Evolutionary conservation across 1,140 invertebrate genomes (phyloP).

Genomic region (Dendroctonus ponderosae): DNA sequence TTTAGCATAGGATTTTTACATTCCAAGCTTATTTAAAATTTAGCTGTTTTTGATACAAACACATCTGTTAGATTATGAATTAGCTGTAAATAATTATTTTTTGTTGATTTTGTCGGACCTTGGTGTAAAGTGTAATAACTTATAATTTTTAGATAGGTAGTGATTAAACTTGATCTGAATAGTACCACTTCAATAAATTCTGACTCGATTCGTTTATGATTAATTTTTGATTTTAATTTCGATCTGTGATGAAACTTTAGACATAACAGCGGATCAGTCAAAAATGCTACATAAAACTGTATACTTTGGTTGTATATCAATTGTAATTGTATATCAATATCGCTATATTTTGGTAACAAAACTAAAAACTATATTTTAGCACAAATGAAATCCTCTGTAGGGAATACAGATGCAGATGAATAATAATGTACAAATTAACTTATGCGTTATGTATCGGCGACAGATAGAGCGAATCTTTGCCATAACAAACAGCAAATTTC

Average conservation of each 20-base stretch:
- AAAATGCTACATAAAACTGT: conserved; percentile 43
- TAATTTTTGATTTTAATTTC: conserved; percentile 31
- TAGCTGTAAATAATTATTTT: conserved; percentile 25
- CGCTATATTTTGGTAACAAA: conserved; percentile 47
- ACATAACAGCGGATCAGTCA: conserved; percentile 43
- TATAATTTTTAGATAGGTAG: conserved; percentile 24
- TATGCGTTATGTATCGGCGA: conserved; percentile 28
- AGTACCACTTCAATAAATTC: background rate
- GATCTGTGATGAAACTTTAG: conserved; percentile 38
- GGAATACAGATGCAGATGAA: conserved; percentile 20
- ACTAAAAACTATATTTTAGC: conserved; percentile 48
- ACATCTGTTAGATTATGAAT: conserved; percentile 10
- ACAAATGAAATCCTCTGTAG: conserved; percentile 39
- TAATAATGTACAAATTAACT: conserved; percentile 45
- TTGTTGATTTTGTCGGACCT: conserved; percentile 23
- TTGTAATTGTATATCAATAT: conserved; percentile 36
- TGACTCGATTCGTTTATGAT: background rate
- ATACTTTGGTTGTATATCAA: conserved; percentile 31
- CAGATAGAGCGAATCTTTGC: background rate
- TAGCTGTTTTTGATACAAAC: conserved; percentile 18
- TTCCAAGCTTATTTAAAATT: conserved; percentile 27
- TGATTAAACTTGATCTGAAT: background rate
- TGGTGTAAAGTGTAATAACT: conserved; percentile 27
- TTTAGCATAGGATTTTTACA: too few relatives aligned
- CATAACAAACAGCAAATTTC: background rate